A percentile compares a stretch with the other conserved stretches of the same genome.
These are phyloP conservation scores for Hystrix brachyura DNA, from an alignment of 2,113 vertebrate species.

Conservation along the genomic window DNA sequence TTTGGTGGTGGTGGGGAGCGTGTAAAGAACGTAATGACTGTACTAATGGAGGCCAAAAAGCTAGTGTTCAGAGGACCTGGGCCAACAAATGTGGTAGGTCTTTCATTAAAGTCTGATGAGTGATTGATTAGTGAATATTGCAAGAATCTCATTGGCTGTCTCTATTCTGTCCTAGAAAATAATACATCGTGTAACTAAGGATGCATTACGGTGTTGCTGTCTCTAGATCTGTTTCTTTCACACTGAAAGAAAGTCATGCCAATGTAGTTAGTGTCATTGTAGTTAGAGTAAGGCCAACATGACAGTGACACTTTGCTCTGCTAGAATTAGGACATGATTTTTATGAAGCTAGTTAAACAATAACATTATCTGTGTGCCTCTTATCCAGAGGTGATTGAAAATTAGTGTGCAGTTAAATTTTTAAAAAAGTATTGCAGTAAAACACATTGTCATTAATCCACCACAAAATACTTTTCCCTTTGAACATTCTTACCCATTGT, in stretches of 20 bases:
- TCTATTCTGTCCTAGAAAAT: conserved; percentile 18
- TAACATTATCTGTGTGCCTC: not conserved
- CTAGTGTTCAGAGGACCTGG: not conserved
- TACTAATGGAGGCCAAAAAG: not conserved
- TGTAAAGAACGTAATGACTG: not conserved
- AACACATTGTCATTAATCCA: not conserved
- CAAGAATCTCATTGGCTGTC: not conserved
- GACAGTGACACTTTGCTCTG: not conserved
- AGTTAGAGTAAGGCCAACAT: not conserved
- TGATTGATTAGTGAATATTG: not conserved
- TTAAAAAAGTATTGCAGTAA: not conserved
- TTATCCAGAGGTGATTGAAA: not conserved
- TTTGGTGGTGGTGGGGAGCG: not conserved
- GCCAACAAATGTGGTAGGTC: not conserved
- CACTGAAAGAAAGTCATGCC: not conserved
- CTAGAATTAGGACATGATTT: not conserved
- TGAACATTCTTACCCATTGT: not conserved
- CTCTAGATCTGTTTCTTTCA: not conserved
- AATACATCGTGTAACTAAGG: not conserved
- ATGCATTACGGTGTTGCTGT: not conserved
- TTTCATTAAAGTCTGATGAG: not conserved
- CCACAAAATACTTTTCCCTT: not conserved
- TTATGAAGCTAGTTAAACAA: not conserved
- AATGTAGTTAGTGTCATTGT: not conserved
- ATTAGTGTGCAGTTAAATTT: not conserved